Evolutionary conservation across 2,113 vertebrate species (phyloP).

Genomic region (Prinia subflava): DNA sequence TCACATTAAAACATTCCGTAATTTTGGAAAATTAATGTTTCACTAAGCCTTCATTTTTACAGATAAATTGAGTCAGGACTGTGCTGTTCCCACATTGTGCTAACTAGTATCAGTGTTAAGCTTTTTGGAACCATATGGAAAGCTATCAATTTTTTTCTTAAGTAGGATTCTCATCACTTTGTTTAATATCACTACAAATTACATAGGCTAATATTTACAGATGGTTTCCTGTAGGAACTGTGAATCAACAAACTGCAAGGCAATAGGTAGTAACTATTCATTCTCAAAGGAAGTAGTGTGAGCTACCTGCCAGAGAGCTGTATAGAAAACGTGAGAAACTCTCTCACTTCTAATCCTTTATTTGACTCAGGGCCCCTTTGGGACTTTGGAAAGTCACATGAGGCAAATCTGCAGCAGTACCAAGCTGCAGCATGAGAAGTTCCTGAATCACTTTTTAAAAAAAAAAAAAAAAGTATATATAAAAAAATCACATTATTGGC

Average conservation of each 20-base stretch:
- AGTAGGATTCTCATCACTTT: constrained; percentile 38
- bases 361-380: neutral
- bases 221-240: constrained; percentile 34
- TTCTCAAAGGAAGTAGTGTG: neutral
- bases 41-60: constrained; percentile 46
- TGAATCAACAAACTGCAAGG: constrained; percentile 35
- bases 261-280: neutral
- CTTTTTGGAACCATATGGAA: constrained; percentile 41
- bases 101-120: neutral
- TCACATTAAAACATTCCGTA: constrained; percentile 55
- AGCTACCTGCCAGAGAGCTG: neutral
- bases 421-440: neutral
- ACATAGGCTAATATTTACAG: constrained; percentile 50
- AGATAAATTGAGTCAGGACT: constrained; percentile 31
- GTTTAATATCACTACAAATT: constrained; percentile 50
- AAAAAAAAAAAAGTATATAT: too few species aligned
- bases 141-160: constrained; percentile 41
- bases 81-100: neutral
- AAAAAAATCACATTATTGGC: neutral
- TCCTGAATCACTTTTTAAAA: neutral
- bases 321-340: neutral
- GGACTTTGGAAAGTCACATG: neutral
- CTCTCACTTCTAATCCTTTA: neutral
- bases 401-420: neutral
- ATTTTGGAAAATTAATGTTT: constrained; percentile 68